These are phyloP conservation scores for Girardia tigrina DNA, from an alignment of 2,888 invertebrate species.

Conservation along the genomic window DNA sequence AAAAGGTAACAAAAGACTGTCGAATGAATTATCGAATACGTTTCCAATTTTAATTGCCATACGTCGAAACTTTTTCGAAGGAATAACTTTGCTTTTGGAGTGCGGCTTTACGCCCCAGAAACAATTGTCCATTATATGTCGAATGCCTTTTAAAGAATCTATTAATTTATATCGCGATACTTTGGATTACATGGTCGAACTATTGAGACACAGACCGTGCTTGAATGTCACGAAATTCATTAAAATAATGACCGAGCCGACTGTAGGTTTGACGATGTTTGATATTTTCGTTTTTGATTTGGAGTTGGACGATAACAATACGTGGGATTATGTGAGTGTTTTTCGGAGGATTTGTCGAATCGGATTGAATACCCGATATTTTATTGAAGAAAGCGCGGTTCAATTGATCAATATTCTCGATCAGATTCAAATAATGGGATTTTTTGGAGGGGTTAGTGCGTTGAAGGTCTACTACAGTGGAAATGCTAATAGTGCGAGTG, in stretches of 20 bases:
- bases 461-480: not conserved
- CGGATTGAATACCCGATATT: not conserved
- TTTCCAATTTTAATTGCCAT: slow-evolving; percentile 14
- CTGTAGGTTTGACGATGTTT: not conserved
- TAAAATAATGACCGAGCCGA: not conserved
- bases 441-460: not conserved
- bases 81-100: not conserved
- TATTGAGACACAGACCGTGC: slow-evolving; percentile 1
- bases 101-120: slow-evolving; percentile 10
- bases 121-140: not conserved
- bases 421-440: not conserved
- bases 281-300: slow-evolving; percentile 8
- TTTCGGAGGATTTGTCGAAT: not conserved
- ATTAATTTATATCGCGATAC: not conserved
- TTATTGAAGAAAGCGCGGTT: slow-evolving; percentile 15
- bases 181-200: slow-evolving; percentile 25
- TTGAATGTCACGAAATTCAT: slow-evolving; percentile 1
- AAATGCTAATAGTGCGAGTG: not conserved
- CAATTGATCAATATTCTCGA: slow-evolving; percentile 13
- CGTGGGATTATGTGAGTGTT: not conserved
- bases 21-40: slow-evolving; percentile 11
- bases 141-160: slow-evolving; percentile 4
- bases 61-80: slow-evolving; percentile 1
- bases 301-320: not conserved
- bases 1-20: not conserved